Evolutionary conservation across 2,113 vertebrate genomes (phyloP).

Genomic region (Xenopus laevis): DNA sequence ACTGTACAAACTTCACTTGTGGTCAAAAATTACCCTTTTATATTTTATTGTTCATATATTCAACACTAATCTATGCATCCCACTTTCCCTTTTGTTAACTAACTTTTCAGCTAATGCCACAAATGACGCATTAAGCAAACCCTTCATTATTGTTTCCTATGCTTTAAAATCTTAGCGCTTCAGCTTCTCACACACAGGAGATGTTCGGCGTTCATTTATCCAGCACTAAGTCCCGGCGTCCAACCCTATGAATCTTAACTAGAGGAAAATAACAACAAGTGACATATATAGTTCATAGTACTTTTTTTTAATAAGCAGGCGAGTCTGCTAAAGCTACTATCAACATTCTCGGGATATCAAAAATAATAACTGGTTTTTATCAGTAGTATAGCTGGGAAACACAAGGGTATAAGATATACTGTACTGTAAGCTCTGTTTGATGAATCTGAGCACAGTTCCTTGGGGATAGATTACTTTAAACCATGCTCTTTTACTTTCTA

Average conservation of each 20-base stretch:
- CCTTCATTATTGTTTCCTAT: constrained; percentile 34
- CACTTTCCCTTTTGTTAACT: constrained; percentile 4
- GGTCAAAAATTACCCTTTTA: too few relatives aligned
- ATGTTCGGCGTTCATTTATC: constrained; percentile 56
- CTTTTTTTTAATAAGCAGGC: constrained; percentile 73
- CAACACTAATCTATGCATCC: too few relatives aligned
- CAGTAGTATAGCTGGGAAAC: constrained; percentile 68
- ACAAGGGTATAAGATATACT: constrained; percentile 78
- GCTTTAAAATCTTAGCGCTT: constrained; percentile 50
- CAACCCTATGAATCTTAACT: constrained; percentile 64
- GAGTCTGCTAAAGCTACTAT: constrained; percentile 71
- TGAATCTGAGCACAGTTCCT: constrained; percentile 84
- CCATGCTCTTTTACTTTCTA: constrained; percentile 86
- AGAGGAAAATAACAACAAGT: constrained; percentile 69
- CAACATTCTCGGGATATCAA: constrained; percentile 74
- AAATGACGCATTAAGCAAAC: not conserved
- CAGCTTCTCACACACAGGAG: constrained; percentile 48
- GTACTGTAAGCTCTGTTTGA: constrained; percentile 86
- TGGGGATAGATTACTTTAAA: constrained; percentile 88
- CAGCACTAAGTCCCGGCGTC: constrained; percentile 50
- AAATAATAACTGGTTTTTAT: constrained; percentile 77
- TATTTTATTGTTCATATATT: too few relatives aligned
- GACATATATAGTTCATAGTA: constrained; percentile 59
- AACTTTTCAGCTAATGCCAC: not conserved
- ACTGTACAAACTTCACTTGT: too few relatives aligned